phyloP scores from a whole-genome alignment of 1,140 invertebrate genomes.

The Papilio machaon region DNA sequence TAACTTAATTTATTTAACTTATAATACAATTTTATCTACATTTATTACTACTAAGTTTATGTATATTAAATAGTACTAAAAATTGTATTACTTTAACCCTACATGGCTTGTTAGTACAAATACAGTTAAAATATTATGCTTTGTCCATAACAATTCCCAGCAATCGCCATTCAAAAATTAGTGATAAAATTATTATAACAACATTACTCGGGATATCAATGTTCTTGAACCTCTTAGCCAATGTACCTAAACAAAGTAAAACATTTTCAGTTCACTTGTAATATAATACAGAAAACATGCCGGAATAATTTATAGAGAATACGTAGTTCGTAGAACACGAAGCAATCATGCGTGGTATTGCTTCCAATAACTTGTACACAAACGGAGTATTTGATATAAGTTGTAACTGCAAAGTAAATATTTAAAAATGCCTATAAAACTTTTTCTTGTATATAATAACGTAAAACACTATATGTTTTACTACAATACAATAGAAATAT shows the following conservation, averaged over 20 bases:
- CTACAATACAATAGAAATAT: background rate
- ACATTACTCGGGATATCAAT: too few species aligned
- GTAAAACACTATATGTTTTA: too few species aligned
- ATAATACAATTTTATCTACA: background rate
- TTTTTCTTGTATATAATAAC: background rate
- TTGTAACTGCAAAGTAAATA: constrained; percentile 2
- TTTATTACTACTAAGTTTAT: background rate
- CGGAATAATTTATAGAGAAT: background rate
- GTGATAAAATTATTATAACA: too few species aligned
- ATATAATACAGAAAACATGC: background rate
- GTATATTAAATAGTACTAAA: background rate
- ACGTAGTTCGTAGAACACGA: background rate
- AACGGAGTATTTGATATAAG: background rate
- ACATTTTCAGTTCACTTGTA: background rate
- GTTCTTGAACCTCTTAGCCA: too few species aligned
- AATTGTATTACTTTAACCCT: background rate
- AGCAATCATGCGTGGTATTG: background rate
- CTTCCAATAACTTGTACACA: constrained; percentile 3
- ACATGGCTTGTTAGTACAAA: too few species aligned
- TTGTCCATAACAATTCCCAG: too few species aligned
- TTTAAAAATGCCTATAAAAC: background rate
- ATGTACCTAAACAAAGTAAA: background rate
- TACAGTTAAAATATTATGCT: too few species aligned
- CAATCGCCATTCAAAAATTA: too few species aligned
- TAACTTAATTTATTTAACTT: constrained; percentile 20